phyloP scores from a whole-genome alignment of 2,113 vertebrate genomes.

The Corydoras maculifer region DNA sequence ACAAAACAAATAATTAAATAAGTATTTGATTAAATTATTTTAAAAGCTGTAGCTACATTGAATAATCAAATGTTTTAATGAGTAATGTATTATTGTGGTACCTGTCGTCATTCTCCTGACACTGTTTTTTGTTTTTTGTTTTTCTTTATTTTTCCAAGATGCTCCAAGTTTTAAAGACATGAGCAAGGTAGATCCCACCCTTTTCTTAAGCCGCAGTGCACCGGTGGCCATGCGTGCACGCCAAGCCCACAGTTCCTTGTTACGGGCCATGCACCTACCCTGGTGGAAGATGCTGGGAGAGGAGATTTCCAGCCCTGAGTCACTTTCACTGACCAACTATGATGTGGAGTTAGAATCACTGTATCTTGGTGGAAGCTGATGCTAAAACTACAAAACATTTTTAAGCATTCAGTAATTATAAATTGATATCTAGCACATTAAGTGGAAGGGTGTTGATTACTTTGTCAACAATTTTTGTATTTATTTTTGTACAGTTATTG shows the following conservation, averaged over 20 bases:
- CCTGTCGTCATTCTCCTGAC: no score
- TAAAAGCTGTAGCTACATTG: no score
- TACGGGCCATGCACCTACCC: slow-evolving; percentile 70
- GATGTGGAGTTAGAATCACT: slow-evolving; percentile 70
- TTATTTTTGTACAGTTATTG: no score
- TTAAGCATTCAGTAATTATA: not conserved
- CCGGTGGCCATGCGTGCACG: slow-evolving; percentile 75
- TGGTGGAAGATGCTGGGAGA: slow-evolving; percentile 89
- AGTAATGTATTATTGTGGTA: no score
- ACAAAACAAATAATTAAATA: no score
- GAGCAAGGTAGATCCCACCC: slow-evolving; percentile 58
- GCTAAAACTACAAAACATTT: not conserved
- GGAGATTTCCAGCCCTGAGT: slow-evolving; percentile 56
- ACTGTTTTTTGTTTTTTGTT: no score
- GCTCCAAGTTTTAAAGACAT: slow-evolving; percentile 71
- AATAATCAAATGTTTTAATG: no score
- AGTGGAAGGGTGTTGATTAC: not conserved
- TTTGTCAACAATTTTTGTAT: no score
- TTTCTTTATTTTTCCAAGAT: slow-evolving; percentile 56
- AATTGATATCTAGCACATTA: no score
- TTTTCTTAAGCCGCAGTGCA: slow-evolving; percentile 75
- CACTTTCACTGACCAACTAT: slow-evolving; percentile 56
- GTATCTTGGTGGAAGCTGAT: slow-evolving; percentile 63
- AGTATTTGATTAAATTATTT: no score
- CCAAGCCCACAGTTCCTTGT: slow-evolving; percentile 69